These are phyloP conservation scores for Pitangus sulphuratus DNA, from an alignment of 2,797 vertebrate species.

Conservation along the genomic window DNA sequence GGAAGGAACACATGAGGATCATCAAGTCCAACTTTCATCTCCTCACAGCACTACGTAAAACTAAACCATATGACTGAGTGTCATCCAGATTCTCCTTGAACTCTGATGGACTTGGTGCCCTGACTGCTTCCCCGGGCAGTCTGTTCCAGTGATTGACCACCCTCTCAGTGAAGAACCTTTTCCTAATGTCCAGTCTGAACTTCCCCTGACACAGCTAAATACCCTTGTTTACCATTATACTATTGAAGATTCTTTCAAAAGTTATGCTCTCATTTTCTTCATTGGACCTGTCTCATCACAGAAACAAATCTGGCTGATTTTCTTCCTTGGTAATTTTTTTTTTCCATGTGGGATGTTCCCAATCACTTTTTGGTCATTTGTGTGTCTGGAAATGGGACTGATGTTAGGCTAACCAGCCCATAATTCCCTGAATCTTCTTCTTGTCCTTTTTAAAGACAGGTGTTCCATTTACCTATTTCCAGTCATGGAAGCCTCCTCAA, in stretches of 20 bases:
- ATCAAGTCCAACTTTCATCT: not conserved
- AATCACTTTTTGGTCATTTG: not conserved
- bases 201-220: not conserved
- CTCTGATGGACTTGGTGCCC: not conserved
- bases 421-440: not conserved
- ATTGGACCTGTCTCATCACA: not conserved
- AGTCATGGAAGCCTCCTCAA: not conserved
- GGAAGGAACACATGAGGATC: too few relatives aligned
- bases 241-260: not conserved
- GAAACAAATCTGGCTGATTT: not conserved
- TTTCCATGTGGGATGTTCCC: not conserved
- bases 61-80: not conserved
- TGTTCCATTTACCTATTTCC: not conserved
- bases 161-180: not conserved
- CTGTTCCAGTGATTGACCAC: not conserved
- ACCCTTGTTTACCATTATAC: not conserved
- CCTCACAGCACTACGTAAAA: not conserved
- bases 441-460: not conserved
- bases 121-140: not conserved
- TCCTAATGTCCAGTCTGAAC: not conserved
- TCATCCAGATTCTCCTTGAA: not conserved
- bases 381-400: not conserved
- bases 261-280: not conserved
- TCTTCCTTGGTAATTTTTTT: not conserved
- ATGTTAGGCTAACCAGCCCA: not conserved